These are phyloP conservation scores for Trypoxylon attenuatum DNA, from an alignment of 2,888 invertebrate genomes.

Conservation along the genomic window DNA sequence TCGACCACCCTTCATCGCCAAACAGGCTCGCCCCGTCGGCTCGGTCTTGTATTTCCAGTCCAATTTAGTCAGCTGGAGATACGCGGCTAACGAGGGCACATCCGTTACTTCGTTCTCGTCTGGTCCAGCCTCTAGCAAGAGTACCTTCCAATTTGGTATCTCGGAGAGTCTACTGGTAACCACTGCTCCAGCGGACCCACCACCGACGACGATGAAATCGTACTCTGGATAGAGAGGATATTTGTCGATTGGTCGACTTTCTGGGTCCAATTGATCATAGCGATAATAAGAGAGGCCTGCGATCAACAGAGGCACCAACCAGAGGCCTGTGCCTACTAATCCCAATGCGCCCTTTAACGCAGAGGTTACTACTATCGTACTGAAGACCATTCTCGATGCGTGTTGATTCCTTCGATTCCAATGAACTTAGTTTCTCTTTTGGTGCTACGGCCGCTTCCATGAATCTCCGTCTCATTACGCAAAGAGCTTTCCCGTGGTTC, in stretches of 20 bases:
- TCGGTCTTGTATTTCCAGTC: constrained; percentile 95
- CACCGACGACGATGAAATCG: constrained; percentile 90
- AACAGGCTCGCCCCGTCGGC: constrained; percentile 86
- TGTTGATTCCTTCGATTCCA: background rate
- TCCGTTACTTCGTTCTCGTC: constrained; percentile 93
- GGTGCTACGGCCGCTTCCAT: background rate
- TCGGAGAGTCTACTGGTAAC: constrained; percentile 89
- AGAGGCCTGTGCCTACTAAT: constrained; percentile 85
- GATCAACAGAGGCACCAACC: constrained; percentile 88
- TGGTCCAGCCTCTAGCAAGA: constrained; percentile 89
- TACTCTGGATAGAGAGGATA: constrained; percentile 83
- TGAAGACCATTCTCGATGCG: constrained; percentile 80
- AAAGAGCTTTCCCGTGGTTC: background rate
- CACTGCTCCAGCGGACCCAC: constrained; percentile 93
- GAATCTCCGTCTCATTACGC: constrained; percentile 28
- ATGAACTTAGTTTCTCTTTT: background rate
- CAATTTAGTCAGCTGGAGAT: constrained; percentile 88
- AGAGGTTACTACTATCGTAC: constrained; percentile 85
- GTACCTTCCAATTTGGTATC: constrained; percentile 84
- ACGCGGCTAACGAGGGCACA: constrained; percentile 90
- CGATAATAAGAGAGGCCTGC: constrained; percentile 88
- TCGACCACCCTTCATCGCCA: constrained; percentile 87
- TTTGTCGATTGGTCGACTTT: constrained; percentile 83
- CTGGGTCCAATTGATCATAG: constrained; percentile 88
- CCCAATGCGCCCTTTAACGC: constrained; percentile 85